Evolutionary conservation across 2,888 invertebrate genomes (phyloP).

Genomic region (Caenorhabditis macrosperma): DNA sequence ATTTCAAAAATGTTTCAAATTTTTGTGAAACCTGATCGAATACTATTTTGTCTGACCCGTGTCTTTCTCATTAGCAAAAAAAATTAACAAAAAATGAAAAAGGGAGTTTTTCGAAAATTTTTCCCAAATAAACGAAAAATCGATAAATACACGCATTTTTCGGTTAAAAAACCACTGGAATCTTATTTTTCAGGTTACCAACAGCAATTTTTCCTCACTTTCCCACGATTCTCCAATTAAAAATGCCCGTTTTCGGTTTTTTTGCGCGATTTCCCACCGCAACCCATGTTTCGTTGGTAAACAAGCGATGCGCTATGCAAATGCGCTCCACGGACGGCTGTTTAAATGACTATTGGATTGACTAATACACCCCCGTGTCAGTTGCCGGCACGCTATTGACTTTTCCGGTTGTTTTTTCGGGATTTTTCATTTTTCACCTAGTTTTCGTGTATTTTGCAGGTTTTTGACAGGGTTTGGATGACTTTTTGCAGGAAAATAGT

Average conservation of each 20-base stretch:
- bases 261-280: slow-evolving; percentile 4
- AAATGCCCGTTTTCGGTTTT: neutral
- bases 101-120: neutral
- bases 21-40: too few relatives aligned
- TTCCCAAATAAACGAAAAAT: neutral
- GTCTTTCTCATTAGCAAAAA: too few relatives aligned
- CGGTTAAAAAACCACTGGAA: neutral
- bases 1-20: too few relatives aligned
- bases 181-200: neutral
- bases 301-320: neutral
- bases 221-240: slow-evolving; percentile 13
- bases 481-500: neutral
- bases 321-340: neutral
- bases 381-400: too few relatives aligned
- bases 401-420: neutral
- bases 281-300: slow-evolving; percentile 1
- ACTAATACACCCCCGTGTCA: too few relatives aligned
- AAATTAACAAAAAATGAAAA: neutral
- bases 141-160: neutral
- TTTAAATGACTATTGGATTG: neutral
- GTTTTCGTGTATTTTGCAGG: too few relatives aligned
- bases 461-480: neutral
- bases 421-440: too few relatives aligned
- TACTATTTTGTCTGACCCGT: too few relatives aligned
- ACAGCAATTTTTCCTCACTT: neutral